Evolutionary conservation across 2,888 invertebrate species (phyloP).

Genomic region (Drosophila atripex): DNA sequence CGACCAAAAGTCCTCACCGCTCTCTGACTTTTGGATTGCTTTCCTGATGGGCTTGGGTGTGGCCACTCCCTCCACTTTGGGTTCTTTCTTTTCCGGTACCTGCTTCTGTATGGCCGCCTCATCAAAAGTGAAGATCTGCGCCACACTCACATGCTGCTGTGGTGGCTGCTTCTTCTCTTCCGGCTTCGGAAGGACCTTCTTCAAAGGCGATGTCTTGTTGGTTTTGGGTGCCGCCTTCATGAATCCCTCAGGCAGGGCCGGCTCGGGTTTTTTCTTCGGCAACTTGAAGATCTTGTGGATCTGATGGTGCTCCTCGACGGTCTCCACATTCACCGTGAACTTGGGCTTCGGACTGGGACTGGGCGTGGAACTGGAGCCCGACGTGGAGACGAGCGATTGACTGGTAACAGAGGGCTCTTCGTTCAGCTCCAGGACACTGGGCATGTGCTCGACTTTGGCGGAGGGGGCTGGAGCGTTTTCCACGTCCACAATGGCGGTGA

Average conservation of each 20-base stretch:
- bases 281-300: conserved; percentile 81
- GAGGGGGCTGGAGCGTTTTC: conserved; percentile 69
- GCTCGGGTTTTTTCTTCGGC: conserved; percentile 81
- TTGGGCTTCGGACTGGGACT: conserved; percentile 75
- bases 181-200: conserved; percentile 34
- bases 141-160: conserved; percentile 37
- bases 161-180: background rate
- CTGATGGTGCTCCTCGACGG: conserved; percentile 82
- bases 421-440: conserved; percentile 60
- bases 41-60: conserved; percentile 77
- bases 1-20: conserved; percentile 87
- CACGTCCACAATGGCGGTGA: conserved; percentile 81
- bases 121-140: conserved; percentile 70
- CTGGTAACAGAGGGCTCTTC: conserved; percentile 36
- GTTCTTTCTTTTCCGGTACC: conserved; percentile 8
- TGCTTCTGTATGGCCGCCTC: conserved; percentile 39
- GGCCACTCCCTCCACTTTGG: conserved; percentile 59
- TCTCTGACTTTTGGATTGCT: conserved; percentile 79
- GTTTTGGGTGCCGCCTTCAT: conserved; percentile 72
- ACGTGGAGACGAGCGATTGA: conserved; percentile 23
- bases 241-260: conserved; percentile 70
- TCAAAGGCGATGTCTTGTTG: conserved; percentile 66
- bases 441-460: conserved; percentile 62
- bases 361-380: conserved; percentile 31
- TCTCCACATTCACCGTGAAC: conserved; percentile 83